These are phyloP conservation scores for Zeus faber DNA, from an alignment of 2,113 vertebrate species.

Conservation along the genomic window DNA sequence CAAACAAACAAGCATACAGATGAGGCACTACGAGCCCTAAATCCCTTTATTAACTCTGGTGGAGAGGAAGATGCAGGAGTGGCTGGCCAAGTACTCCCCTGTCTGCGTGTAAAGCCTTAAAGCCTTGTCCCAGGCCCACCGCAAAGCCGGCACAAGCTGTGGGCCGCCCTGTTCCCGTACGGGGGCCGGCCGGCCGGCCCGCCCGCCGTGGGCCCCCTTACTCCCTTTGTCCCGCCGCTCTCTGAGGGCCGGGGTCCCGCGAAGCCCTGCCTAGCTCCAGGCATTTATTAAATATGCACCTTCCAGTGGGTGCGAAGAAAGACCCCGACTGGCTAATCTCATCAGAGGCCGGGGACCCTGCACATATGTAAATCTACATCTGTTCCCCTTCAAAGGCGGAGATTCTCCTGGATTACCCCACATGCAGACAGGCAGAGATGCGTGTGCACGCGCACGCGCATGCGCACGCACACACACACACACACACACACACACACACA, in stretches of 20 bases:
- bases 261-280: slow-evolving; percentile 86
- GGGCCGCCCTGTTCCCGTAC: slow-evolving; percentile 83
- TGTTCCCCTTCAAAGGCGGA: slow-evolving; percentile 94
- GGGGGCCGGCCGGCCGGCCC: too few relatives aligned
- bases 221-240: slow-evolving; percentile 82
- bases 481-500: slow-evolving; percentile 30
- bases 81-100: slow-evolving; percentile 59
- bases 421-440: slow-evolving; percentile 28
- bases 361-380: slow-evolving; percentile 99
- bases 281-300: slow-evolving; percentile 99
- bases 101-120: slow-evolving; percentile 74
- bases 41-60: slow-evolving; percentile 72
- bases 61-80: slow-evolving; percentile 60
- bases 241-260: slow-evolving; percentile 77
- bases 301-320: slow-evolving; percentile 86
- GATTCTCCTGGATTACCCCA: slow-evolving; percentile 89
- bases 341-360: slow-evolving; percentile 94
- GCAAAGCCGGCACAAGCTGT: slow-evolving; percentile 77
- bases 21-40: slow-evolving; percentile 63
- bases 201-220: slow-evolving; percentile 80
- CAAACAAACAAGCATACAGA: slow-evolving; percentile 60
- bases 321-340: slow-evolving; percentile 91
- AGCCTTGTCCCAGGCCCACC: slow-evolving; percentile 72
- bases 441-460: neutral
- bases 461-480: slow-evolving; percentile 17